phyloP scores from a whole-genome alignment of 2,113 vertebrate species.

The Myiagra hebetior region DNA sequence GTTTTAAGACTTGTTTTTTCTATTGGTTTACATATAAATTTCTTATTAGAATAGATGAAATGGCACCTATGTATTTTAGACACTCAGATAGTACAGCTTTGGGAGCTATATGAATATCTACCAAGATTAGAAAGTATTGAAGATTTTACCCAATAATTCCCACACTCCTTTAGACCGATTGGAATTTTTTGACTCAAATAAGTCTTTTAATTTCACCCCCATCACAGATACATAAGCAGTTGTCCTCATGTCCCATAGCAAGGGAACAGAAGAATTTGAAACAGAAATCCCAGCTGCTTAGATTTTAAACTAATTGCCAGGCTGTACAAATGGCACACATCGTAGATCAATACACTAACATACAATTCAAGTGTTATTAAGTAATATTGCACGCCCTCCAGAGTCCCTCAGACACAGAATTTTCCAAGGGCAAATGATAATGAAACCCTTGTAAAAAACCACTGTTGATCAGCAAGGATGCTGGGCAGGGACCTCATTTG shows the following conservation, averaged over 20 bases:
- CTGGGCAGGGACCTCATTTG: neutral
- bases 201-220: neutral
- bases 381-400: neutral
- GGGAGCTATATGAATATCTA: slow-evolving; percentile 18
- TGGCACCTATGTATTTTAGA: neutral
- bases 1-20: neutral
- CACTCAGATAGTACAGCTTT: neutral
- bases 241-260: neutral
- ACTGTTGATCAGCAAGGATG: neutral
- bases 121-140: slow-evolving; percentile 8
- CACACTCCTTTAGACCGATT: neutral
- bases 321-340: neutral
- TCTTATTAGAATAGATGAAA: slow-evolving; percentile 1
- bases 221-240: neutral
- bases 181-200: neutral
- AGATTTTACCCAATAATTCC: neutral
- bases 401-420: neutral
- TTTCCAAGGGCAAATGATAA: slow-evolving; percentile 20
- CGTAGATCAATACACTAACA: neutral
- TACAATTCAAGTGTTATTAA: slow-evolving; percentile 9
- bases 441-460: neutral
- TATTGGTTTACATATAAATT: neutral
- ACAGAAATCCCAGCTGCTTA: neutral
- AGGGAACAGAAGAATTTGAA: neutral
- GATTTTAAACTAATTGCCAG: neutral